A percentile compares a stretch with the other conserved stretches of the same genome.
These are phyloP conservation scores for Oryzias melastigma DNA, from an alignment of 2,113 vertebrate genomes.

Conservation along the genomic window DNA sequence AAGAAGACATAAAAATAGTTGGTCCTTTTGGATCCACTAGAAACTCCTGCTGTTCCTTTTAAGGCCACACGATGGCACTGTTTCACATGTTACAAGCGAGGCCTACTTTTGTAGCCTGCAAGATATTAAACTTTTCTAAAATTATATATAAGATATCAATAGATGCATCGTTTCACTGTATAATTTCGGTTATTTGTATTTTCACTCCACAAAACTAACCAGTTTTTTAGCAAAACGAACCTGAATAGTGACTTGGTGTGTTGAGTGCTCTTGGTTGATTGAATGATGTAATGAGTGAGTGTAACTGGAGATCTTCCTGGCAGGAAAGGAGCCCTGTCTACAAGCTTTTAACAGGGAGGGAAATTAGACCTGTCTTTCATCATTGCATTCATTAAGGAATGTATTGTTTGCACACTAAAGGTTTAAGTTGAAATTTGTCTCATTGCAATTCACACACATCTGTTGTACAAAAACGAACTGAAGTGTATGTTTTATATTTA, in stretches of 20 bases:
- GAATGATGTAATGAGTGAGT: conserved; percentile 59
- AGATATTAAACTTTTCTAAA: conserved; percentile 30
- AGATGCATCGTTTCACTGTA: conserved; percentile 39
- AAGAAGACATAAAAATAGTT: conserved; percentile 16
- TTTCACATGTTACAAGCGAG: conserved; percentile 37
- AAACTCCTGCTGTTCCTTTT: conserved; percentile 28
- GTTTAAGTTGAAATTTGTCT: conserved; percentile 52
- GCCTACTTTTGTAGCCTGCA: conserved; percentile 27
- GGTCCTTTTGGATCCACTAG: conserved; percentile 22
- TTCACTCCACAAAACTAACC: conserved; percentile 37
- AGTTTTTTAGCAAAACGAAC: conserved; percentile 49
- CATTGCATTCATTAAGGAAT: conserved; percentile 56
- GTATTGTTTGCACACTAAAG: conserved; percentile 59
- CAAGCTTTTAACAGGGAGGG: conserved; percentile 52
- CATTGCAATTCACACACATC: conserved; percentile 61
- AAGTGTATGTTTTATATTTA: conserved; percentile 81
- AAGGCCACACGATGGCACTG: conserved; percentile 59
- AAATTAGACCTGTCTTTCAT: conserved; percentile 63
- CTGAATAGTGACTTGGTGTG: conserved; percentile 54
- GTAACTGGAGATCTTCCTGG: conserved; percentile 58
- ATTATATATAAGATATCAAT: conserved; percentile 32
- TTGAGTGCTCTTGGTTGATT: conserved; percentile 59
- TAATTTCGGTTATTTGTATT: conserved; percentile 37
- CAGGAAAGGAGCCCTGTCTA: conserved; percentile 58
- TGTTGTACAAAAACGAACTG: conserved; percentile 71